Conservation (phyloP, 2,888 invertebrate genomes). For the Lagria hirta region DNA sequence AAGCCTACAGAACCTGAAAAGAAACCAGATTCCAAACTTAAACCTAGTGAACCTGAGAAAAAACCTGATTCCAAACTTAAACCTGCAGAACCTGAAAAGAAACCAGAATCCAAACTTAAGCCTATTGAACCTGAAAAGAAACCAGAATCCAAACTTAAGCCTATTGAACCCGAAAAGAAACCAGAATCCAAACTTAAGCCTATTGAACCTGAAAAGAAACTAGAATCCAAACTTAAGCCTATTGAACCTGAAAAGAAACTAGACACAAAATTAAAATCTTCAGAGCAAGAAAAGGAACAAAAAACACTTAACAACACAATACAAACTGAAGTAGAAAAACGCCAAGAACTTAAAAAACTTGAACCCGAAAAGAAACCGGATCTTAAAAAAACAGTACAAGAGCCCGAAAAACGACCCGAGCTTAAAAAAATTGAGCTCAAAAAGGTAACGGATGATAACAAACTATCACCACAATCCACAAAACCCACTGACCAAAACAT, state of each 20-base stretch:
- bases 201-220: constrained; percentile 47
- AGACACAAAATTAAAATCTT: too few relatives aligned
- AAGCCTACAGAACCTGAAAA: constrained; percentile 24
- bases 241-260: constrained; percentile 29
- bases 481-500: constrained; percentile 29
- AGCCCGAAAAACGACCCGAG: constrained; percentile 27
- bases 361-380: constrained; percentile 47
- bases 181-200: constrained; percentile 45
- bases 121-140: constrained; percentile 27
- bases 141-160: constrained; percentile 27
- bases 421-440: constrained; percentile 32
- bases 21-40: constrained; percentile 28
- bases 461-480: constrained; percentile 24
- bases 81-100: constrained; percentile 48
- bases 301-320: too few relatives aligned
- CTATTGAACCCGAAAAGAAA: constrained; percentile 30
- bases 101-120: constrained; percentile 34
- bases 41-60: constrained; percentile 31
- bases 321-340: too few relatives aligned
- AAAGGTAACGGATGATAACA: constrained; percentile 17
- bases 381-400: constrained; percentile 17
- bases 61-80: constrained; percentile 37
- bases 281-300: too few relatives aligned
- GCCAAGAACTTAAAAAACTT: constrained; percentile 48
- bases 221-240: constrained; percentile 33